Conservation (phyloP, 2,888 invertebrate species). For the Terebella lapidaria region DNA sequence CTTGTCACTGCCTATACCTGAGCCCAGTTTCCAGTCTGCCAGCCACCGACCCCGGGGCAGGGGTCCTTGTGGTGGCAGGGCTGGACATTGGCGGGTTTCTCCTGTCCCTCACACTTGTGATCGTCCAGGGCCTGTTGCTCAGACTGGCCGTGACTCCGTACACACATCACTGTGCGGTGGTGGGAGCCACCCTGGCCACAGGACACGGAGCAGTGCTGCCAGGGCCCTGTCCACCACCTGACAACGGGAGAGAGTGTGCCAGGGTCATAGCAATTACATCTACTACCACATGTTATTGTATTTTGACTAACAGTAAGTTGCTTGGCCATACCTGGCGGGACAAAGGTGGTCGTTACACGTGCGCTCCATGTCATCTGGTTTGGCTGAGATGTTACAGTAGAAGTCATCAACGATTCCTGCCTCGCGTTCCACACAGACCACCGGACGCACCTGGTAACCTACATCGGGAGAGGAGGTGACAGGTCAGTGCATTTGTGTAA, state of each 20-base stretch:
- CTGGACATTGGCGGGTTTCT: slow-evolving; percentile 65
- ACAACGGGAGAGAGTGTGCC: too few relatives aligned
- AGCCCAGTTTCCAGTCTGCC: slow-evolving; percentile 43
- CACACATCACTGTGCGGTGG: slow-evolving; percentile 54
- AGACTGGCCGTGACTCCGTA: slow-evolving; percentile 49
- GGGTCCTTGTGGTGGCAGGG: slow-evolving; percentile 40
- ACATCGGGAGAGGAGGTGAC: too few relatives aligned
- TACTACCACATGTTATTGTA: neutral
- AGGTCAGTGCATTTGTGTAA: too few relatives aligned
- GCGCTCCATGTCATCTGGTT: slow-evolving; percentile 60
- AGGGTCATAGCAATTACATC: neutral
- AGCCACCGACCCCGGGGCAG: slow-evolving; percentile 35
- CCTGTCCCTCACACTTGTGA: slow-evolving; percentile 64
- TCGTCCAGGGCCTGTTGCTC: slow-evolving; percentile 72
- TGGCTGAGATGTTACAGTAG: slow-evolving; percentile 45
- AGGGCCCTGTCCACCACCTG: slow-evolving; percentile 81
- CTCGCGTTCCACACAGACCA: slow-evolving; percentile 58
- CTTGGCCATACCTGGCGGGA: slow-evolving; percentile 59
- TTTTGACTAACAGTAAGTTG: neutral
- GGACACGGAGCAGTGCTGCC: slow-evolving; percentile 75
- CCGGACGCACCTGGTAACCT: slow-evolving; percentile 49
- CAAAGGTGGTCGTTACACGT: slow-evolving; percentile 66
- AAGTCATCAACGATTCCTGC: slow-evolving; percentile 61
- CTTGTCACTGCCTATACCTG: too few relatives aligned
- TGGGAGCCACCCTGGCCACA: slow-evolving; percentile 57